Evolutionary conservation across 2,888 invertebrate species (phyloP), one percentile per base, ranked within the genome.

Genomic region (Orthosia incerta): DNA sequence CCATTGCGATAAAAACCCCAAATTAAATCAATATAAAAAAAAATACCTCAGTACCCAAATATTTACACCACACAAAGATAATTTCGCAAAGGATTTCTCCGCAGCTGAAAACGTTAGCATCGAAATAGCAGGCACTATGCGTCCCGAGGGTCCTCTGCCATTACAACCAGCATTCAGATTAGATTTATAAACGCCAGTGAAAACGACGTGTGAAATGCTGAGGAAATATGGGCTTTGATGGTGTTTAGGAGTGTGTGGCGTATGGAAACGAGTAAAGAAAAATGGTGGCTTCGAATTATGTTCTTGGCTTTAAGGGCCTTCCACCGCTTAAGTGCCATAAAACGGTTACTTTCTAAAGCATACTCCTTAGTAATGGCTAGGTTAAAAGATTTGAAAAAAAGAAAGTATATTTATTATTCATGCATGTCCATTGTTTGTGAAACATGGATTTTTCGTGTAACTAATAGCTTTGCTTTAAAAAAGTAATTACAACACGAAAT

Each of bases 161-260:
- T 87, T 86, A 87, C 87, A 79, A 83, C 71, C 71, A 80, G 80
- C 86, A 87, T 90, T 88, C 87, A 87, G 84, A 89, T 89, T 88
- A 87, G 88, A 89, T 89, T 88, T 89, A 89, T 84, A 87, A 87
- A 80, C 72, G 83, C 74, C 69, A 59, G 76, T 85, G 79, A 79
- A 82, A 85, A 76, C 71, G 87, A 85, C 70, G 75, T 72, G 79
- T 81, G 82, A 85, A 80, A 82, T 68, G 71, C 46, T 56, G 46
- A 64, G 39, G 18, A 76, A 68, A 71, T 81, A 65, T 65, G 61
- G 51, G 67, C 46, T 73, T 62, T 67, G 66, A 75, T 18, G 53
- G 11, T 79, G 57, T 62, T 23, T 23, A 31, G 50, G 13, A n/a
- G 56, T 56, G 39, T 64, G 51, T 0, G 23, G 18, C 0, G 31